Percentiles rank a stretch among this genome's conserved stretches.
Conservation (phyloP, 23 tunicate species). For the Pegea sp. region DNA sequence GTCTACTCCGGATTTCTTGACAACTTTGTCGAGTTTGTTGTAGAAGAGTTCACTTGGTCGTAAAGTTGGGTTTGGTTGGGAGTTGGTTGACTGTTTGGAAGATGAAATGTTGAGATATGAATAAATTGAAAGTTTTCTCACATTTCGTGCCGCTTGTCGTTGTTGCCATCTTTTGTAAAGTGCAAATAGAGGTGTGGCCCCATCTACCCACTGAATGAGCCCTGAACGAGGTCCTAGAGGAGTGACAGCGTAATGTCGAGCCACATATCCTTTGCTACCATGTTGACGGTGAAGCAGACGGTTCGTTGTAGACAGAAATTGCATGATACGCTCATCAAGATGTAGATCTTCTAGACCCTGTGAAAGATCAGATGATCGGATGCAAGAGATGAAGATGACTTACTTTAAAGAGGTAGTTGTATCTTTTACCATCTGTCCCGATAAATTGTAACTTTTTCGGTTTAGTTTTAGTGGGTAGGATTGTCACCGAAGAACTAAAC, state of each 20-base stretch:
- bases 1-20: constrained; percentile 80
- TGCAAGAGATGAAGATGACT: background rate
- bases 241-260: constrained; percentile 95
- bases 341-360: constrained; percentile 98
- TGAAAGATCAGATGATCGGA: background rate
- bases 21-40: constrained; percentile 79
- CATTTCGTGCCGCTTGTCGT: constrained; percentile 38
- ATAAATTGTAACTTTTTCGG: constrained; percentile 94
- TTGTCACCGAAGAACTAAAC: constrained; percentile 75
- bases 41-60: constrained; percentile 89
- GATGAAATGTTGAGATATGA: background rate
- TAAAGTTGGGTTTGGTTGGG: constrained; percentile 10
- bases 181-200: constrained; percentile 83
- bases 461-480: constrained; percentile 94
- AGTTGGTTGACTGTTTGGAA: background rate
- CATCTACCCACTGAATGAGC: constrained; percentile 97
- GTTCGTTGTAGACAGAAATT: constrained; percentile 78
- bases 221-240: constrained; percentile 98
- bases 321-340: constrained; percentile 99
- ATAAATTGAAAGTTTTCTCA: constrained; percentile 5
- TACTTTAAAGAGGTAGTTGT: constrained; percentile 90
- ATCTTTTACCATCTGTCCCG: constrained; percentile 86
- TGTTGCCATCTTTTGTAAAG: constrained; percentile 98
- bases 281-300: constrained; percentile 65
- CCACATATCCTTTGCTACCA: constrained; percentile 45